Percentiles rank a stretch among this genome's conserved stretches.
Conservation (phyloP, 2,888 invertebrate species). For the Philhelius pedissequus region DNA sequence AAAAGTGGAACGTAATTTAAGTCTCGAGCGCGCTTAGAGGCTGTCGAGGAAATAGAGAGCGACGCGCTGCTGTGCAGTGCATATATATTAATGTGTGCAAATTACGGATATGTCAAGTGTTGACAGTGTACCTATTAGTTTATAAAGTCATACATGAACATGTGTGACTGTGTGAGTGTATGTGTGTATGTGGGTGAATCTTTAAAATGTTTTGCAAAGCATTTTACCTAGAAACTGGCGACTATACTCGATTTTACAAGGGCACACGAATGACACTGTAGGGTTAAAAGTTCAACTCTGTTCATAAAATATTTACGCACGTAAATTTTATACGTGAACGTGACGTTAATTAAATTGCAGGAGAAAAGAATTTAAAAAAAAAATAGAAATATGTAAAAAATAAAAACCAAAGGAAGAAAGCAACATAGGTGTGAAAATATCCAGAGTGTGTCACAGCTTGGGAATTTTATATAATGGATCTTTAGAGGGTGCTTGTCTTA, state of each 20-base stretch:
- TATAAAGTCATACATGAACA: neutral
- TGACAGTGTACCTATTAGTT: slow-evolving; percentile 32
- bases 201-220: slow-evolving; percentile 3
- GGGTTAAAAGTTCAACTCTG: slow-evolving; percentile 3
- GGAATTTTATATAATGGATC: slow-evolving; percentile 12
- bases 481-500: slow-evolving; percentile 42
- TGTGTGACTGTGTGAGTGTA: neutral
- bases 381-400: neutral
- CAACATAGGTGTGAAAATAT: slow-evolving; percentile 12
- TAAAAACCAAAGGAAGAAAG: too few species aligned
- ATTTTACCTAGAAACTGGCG: slow-evolving; percentile 12
- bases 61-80: neutral
- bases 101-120: slow-evolving; percentile 47
- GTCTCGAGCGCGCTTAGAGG: neutral
- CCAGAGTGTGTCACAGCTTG: neutral
- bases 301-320: slow-evolving; percentile 27
- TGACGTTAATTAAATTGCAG: slow-evolving; percentile 48
- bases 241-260: neutral
- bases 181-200: neutral
- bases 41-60: neutral
- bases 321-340: slow-evolving; percentile 37
- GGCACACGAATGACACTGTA: neutral
- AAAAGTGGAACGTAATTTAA: slow-evolving; percentile 45
- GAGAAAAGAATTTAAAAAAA: neutral
- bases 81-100: slow-evolving; percentile 21